Conservation (phyloP, 2,888 invertebrate genomes). For the Frankliniella intonsa region DNA sequence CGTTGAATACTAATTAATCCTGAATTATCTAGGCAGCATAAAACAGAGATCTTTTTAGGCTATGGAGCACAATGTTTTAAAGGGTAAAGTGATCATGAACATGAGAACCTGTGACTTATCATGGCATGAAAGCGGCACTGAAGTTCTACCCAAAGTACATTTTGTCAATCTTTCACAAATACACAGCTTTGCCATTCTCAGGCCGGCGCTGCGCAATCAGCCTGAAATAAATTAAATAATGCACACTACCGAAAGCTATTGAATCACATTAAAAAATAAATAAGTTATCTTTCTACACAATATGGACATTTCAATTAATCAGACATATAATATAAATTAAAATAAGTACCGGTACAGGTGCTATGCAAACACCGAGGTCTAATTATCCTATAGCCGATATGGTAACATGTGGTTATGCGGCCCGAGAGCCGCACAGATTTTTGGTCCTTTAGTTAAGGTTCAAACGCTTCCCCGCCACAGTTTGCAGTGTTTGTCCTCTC, state of each 20-base stretch:
- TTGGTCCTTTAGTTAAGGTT: not conserved
- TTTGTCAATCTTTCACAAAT: conserved; percentile 1
- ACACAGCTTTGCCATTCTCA: not conserved
- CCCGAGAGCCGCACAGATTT: not conserved
- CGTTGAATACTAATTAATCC: not conserved
- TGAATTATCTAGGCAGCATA: not conserved
- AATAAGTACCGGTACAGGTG: conserved; percentile 20
- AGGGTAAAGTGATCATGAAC: not conserved
- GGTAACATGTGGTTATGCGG: conserved; percentile 17
- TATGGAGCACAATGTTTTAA: too few relatives aligned
- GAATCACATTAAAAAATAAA: conserved; percentile 20
- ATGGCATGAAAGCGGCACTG: too few relatives aligned
- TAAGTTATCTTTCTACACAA: conserved; percentile 18
- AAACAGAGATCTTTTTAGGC: not conserved
- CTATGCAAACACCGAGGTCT: not conserved
- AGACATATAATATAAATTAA: conserved; percentile 4
- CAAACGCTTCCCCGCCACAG: not conserved
- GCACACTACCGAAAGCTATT: not conserved
- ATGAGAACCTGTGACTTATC: not conserved
- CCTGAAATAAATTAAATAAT: not conserved
- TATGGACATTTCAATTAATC: conserved; percentile 5
- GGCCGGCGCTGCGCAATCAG: not conserved
- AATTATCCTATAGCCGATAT: not conserved
- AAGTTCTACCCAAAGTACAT: not conserved
- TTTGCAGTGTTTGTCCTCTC: too few relatives aligned